Conservation (phyloP, 1,140 invertebrate genomes). For the Spodoptera litura region DNA sequence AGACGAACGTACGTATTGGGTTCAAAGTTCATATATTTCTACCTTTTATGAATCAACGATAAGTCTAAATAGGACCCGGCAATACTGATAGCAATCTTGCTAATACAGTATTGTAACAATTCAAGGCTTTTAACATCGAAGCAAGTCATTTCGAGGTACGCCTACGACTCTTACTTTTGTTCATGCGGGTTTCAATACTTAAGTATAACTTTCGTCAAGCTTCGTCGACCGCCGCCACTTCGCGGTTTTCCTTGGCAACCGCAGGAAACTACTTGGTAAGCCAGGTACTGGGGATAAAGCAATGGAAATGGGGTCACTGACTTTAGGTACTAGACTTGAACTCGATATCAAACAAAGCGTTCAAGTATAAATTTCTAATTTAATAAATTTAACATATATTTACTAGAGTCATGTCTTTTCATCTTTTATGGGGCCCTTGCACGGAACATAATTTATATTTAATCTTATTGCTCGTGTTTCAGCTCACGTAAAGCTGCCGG, state of each 20-base stretch:
- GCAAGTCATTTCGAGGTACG: conserved; percentile 19
- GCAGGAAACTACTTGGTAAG: conserved; percentile 38
- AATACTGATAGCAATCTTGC: conserved; percentile 32
- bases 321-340: background rate
- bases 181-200: conserved; percentile 28
- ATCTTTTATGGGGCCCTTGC: conserved; percentile 57
- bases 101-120: conserved; percentile 9
- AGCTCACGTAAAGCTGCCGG: conserved; percentile 78
- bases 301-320: conserved; percentile 32
- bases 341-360: background rate
- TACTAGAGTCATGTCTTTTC: conserved; percentile 6
- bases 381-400: conserved; percentile 11
- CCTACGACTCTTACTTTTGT: conserved; percentile 28
- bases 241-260: conserved; percentile 34
- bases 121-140: conserved; percentile 20
- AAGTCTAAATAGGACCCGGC: too few species aligned
- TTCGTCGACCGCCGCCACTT: background rate
- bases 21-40: background rate
- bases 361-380: background rate
- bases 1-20: background rate
- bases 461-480: conserved; percentile 79
- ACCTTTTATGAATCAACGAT: too few species aligned
- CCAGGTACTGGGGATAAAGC: conserved; percentile 31
- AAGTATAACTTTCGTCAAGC: conserved; percentile 29
- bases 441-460: conserved; percentile 75